Conservation (phyloP, 2,797 vertebrate genomes). For the Rhynchotus rufescens region DNA sequence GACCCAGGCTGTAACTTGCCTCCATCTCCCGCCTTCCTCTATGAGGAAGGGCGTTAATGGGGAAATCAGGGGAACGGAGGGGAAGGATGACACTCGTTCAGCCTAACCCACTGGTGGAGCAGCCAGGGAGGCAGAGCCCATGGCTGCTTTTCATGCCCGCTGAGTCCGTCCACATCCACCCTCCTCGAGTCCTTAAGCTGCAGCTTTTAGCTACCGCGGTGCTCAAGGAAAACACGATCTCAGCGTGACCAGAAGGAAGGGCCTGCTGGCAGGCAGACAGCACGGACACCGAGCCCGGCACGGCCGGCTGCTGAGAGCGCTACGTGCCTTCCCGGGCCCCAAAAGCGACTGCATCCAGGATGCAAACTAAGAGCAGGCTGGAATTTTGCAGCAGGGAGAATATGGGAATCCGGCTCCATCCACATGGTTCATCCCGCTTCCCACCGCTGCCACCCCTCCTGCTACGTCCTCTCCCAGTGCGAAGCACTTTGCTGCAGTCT, state of each 20-base stretch:
- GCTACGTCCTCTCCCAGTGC: not conserved
- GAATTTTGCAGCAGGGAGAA: constrained; percentile 33
- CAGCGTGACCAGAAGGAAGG: constrained; percentile 61
- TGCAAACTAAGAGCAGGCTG: constrained; percentile 34
- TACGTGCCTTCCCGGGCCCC: constrained; percentile 53
- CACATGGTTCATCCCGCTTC: not conserved
- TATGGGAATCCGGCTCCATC: constrained; percentile 22
- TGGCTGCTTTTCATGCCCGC: constrained; percentile 20
- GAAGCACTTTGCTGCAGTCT: not conserved
- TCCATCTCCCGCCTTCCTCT: not conserved
- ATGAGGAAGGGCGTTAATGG: not conserved
- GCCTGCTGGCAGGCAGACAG: constrained; percentile 47
- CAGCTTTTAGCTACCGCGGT: constrained; percentile 22
- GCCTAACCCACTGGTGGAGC: constrained; percentile 42
- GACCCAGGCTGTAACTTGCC: not conserved
- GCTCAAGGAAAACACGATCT: constrained; percentile 38
- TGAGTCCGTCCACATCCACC: constrained; percentile 20
- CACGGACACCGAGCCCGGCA: constrained; percentile 40
- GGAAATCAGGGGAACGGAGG: not conserved
- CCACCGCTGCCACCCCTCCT: not conserved
- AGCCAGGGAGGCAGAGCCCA: constrained; percentile 50
- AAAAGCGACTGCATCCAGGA: constrained; percentile 24
- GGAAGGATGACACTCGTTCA: constrained; percentile 28
- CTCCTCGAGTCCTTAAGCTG: constrained; percentile 30
- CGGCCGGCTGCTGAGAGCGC: constrained; percentile 63